Evolutionary conservation across 2,797 vertebrate species (phyloP).

Genomic region (Sebastes jordani): DNA sequence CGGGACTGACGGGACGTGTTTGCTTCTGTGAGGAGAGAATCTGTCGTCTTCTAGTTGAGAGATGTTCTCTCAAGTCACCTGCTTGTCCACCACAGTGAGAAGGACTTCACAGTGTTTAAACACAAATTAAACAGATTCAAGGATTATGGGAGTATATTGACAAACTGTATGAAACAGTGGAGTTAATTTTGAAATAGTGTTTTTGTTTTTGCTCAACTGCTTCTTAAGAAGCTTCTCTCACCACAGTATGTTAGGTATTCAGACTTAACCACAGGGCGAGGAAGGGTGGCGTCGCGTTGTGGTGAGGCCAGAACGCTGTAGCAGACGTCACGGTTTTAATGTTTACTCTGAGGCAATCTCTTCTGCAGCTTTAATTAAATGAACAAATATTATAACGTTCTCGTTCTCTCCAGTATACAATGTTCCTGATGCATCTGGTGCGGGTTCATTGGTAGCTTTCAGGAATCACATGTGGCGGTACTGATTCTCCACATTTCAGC

Average conservation of each 20-base stretch:
- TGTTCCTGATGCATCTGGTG: too few species aligned
- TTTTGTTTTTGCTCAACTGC: not conserved
- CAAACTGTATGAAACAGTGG: not conserved
- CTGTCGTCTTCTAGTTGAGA: not conserved
- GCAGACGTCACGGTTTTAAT: too few species aligned
- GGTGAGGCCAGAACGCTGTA: not conserved
- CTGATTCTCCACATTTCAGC: too few species aligned
- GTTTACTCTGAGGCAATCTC: too few species aligned
- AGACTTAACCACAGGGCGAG: constrained; percentile 25
- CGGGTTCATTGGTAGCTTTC: too few species aligned
- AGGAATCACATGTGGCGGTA: too few species aligned
- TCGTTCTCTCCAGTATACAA: too few species aligned
- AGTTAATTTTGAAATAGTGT: not conserved
- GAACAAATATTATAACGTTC: too few species aligned
- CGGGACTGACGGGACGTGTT: not conserved
- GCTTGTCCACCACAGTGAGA: not conserved
- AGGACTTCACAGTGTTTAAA: not conserved
- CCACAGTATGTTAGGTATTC: constrained; percentile 33
- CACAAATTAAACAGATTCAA: not conserved
- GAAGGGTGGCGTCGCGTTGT: not conserved
- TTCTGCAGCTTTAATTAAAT: too few species aligned
- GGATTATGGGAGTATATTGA: not conserved
- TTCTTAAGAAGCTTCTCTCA: not conserved
- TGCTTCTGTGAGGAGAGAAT: not conserved
- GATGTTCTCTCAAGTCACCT: not conserved